Base-by-base conservation (phyloP, 2,797 vertebrate species). In the Mionectes olivaceus region DNA sequence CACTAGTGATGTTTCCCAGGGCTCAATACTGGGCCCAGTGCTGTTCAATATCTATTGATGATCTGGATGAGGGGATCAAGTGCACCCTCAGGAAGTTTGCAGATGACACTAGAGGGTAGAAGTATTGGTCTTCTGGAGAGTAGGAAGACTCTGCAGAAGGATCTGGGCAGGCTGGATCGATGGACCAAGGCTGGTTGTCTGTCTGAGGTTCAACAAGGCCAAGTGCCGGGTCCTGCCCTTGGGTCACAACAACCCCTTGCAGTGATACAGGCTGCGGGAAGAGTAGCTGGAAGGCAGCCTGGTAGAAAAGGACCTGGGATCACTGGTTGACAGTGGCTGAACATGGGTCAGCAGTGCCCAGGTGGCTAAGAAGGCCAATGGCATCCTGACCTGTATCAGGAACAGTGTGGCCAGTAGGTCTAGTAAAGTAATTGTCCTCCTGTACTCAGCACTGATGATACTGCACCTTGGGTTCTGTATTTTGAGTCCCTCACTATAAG, bases 391-490 rank as follows among this genome's bases (percentile, higher is more conserved):
- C 15, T 68, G 32, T 1, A 17, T 5, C 41, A 55, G 22, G 33
- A 68, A 4, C 3, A 8, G 25, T 19, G 30, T 19, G 23, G 35
- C 4, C 47, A 68, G 47, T 1, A 4, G 41, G 18, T 32, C 4
- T 25, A 46, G 49, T n/a, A 8, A 5, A 78, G 18, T 3, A 47
- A 28, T 12, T 68, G 6, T 68, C 8, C 3, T 24, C 1, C 15
- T 30, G 14, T 11, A 2, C 22, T 23, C 13, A 3, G 18, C 5
- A 6, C 25, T 27, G 61, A 22, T 53, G 39, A 35, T 11, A 12
- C 33, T 19, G 3, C 41, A 47, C 15, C 15, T 68, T 2, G 4
- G 1, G 0, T 61, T 0, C 9, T 23, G 9, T 35, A 30, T 32
- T 68, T 53, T 6, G 5, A 28, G 2, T 10, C 18, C 11, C 21